These are phyloP conservation scores for Sarcoramphus papa DNA, from an alignment of 2,797 vertebrate genomes.

Conservation along the genomic window DNA sequence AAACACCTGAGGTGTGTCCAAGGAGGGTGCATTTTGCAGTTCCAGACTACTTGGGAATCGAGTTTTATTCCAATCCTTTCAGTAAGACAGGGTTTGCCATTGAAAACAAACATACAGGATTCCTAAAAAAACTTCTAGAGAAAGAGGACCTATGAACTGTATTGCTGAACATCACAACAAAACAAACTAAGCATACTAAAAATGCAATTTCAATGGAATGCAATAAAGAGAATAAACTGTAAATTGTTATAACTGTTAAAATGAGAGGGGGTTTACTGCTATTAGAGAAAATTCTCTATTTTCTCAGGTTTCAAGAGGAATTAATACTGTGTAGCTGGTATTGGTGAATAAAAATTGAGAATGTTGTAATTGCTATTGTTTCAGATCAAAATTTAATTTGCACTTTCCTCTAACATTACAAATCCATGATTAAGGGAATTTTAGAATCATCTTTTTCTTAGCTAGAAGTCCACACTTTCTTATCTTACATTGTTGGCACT, in stretches of 20 bases:
- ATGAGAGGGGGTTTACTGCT: neutral
- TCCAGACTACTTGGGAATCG: neutral
- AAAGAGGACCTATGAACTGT: neutral
- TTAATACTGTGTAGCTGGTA: neutral
- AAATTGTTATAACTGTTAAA: neutral
- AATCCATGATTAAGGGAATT: neutral
- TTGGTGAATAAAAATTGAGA: neutral
- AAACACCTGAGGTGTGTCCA: neutral
- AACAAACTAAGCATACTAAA: neutral
- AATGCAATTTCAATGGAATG: neutral
- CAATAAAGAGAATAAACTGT: neutral
- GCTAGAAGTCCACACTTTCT: neutral
- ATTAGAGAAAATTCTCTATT: neutral
- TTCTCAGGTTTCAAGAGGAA: neutral
- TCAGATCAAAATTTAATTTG: slow-evolving; percentile 21
- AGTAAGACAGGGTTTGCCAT: neutral
- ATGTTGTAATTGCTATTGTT: neutral
- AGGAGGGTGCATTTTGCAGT: neutral
- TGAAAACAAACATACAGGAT: neutral
- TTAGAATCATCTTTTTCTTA: neutral
- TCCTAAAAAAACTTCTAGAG: neutral
- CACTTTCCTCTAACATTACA: neutral
- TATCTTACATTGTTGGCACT: neutral
- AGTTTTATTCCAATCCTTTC: neutral
- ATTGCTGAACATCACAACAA: neutral